Base-by-base conservation (phyloP, 1,140 invertebrate species). In the Brachionus plicatilis region DNA sequence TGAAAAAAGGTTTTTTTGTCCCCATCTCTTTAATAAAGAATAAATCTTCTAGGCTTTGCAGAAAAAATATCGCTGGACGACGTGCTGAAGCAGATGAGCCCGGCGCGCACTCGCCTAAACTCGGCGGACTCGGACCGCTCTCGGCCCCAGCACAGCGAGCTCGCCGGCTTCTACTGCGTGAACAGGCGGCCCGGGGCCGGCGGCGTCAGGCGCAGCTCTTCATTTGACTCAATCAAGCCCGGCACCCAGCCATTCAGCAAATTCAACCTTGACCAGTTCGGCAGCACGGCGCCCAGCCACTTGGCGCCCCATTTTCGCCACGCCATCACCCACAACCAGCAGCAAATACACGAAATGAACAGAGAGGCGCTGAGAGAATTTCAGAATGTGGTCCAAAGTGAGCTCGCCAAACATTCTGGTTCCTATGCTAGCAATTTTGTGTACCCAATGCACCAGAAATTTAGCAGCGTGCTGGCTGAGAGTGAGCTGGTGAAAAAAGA, bases 51-150 rank as follows among this genome's bases (percentile, higher is more conserved):
- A 60, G 53, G 9, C 20, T 8, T 60, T 60, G 6, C 20, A 60
- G 68, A 76, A 76, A 76, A 76, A 50, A 50, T 76, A 76, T 76
- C 72, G 5, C 41, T 76, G 2, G 72, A 76, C 20, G 72, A 76
- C 3, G 72, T 76, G 17, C 43, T 76, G 0, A 76, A 50, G 33
- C 45, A 76, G 47, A 76, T 76, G 47, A 50, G 27, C 5, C 20
- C 72, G 27, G 43, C 17, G 12, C 43, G 72, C 12, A 76, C 27
- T 76, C 72, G 72, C 24, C 24, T 76, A 6, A 76, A 76, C 45
- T 76, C 72, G 20, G 72, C 79, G 3, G 79, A 82, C 5, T 72
- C 68, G 12, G 53, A 82, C 0, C 27, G 50, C 11, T 14, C 43
- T 27, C 24, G 33, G 29, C 4, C 66, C 8, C 20, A 82, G 11